These are phyloP conservation scores for Mythimna impura DNA, from an alignment of 2,888 invertebrate species.

Conservation along the genomic window DNA sequence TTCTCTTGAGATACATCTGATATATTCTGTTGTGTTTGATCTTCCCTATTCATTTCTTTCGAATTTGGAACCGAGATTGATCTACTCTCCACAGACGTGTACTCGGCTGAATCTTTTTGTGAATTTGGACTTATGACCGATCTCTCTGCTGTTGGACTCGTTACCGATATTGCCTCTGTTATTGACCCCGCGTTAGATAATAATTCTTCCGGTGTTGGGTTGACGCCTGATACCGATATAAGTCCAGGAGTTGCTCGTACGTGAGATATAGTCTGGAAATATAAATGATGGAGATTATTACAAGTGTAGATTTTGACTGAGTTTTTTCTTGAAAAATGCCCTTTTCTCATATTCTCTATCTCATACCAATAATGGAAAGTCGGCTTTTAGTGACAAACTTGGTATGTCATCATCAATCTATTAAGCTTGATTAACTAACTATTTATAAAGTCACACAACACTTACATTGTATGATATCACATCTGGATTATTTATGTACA, in stretches of 20 bases:
- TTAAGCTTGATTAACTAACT: neutral
- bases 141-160: constrained; percentile 62
- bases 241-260: constrained; percentile 74
- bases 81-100: constrained; percentile 61
- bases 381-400: too few relatives aligned
- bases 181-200: constrained; percentile 51
- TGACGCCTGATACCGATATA: constrained; percentile 66
- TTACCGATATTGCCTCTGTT: constrained; percentile 42
- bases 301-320: neutral
- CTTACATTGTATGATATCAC: constrained; percentile 79
- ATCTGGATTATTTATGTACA: constrained; percentile 78
- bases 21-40: constrained; percentile 59
- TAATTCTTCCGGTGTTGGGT: constrained; percentile 13
- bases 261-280: constrained; percentile 79
- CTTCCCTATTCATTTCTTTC: constrained; percentile 34
- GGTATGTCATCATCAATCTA: too few relatives aligned
- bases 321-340: too few relatives aligned
- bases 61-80: neutral
- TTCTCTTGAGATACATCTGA: neutral
- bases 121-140: constrained; percentile 39
- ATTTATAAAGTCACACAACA: neutral
- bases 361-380: too few relatives aligned
- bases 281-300: neutral
- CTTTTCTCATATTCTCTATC: neutral
- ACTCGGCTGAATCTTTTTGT: neutral